Percentiles rank a stretch among this genome's conserved stretches.
Evolutionary conservation across 2,888 invertebrate species (phyloP).

Genomic region (Andrena dorsata): DNA sequence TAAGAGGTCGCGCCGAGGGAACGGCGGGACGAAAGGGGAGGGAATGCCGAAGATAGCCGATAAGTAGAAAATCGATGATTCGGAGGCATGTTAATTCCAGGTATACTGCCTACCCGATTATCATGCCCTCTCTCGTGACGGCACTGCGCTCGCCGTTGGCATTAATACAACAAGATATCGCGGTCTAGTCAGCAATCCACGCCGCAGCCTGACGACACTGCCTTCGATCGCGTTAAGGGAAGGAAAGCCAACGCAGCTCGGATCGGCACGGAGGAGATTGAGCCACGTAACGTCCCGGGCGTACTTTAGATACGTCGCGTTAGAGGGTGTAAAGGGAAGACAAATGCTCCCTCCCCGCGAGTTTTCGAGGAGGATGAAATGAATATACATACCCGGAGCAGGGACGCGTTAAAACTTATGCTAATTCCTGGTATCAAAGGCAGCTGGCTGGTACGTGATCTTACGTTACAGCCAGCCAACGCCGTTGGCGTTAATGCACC

Average conservation of each 20-base stretch:
- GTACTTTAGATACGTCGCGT: slow-evolving; percentile 35
- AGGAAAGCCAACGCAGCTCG: slow-evolving; percentile 6
- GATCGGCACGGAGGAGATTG: slow-evolving; percentile 37
- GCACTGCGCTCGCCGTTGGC: slow-evolving; percentile 67
- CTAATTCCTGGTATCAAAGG: slow-evolving; percentile 55
- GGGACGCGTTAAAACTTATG: slow-evolving; percentile 48
- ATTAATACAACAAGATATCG: slow-evolving; percentile 72
- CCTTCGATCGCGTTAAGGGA: slow-evolving; percentile 27
- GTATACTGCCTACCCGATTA: slow-evolving; percentile 63
- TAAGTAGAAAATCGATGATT: slow-evolving; percentile 82
- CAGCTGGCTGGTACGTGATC: slow-evolving; percentile 32
- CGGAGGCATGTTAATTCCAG: slow-evolving; percentile 77
- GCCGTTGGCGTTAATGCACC: slow-evolving; percentile 58
- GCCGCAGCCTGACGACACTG: slow-evolving; percentile 53
- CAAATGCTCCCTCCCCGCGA: neutral
- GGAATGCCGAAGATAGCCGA: slow-evolving; percentile 73
- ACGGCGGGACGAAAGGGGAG: slow-evolving; percentile 15
- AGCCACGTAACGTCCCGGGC: slow-evolving; percentile 29
- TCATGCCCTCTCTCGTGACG: slow-evolving; percentile 64
- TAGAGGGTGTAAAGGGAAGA: slow-evolving; percentile 14
- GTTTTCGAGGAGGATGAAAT: slow-evolving; percentile 2
- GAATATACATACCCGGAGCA: slow-evolving; percentile 9
- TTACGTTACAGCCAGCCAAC: slow-evolving; percentile 34
- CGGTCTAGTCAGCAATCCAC: slow-evolving; percentile 47
- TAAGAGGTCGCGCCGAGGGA: slow-evolving; percentile 70